phyloP scores from a whole-genome alignment of 2,113 vertebrate species.

The Ictidomys tridecemlineatus region DNA sequence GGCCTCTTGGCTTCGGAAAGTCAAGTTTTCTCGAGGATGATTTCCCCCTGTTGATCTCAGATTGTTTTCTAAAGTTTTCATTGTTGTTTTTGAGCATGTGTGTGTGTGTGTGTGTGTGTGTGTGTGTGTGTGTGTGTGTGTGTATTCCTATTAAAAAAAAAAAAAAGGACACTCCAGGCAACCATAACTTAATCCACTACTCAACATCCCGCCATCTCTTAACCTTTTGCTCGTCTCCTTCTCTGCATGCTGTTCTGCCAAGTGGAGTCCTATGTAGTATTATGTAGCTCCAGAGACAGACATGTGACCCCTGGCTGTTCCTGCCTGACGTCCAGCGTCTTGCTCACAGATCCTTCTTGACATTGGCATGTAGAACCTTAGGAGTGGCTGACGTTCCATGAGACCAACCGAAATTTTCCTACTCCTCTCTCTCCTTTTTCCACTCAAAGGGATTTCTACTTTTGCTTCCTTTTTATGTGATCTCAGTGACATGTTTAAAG shows the following conservation, averaged over 20 bases:
- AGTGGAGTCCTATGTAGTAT: fast-evolving
- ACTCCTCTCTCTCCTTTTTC: not conserved
- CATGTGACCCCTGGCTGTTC: not conserved
- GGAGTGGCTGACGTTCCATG: not conserved
- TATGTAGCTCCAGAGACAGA: not conserved
- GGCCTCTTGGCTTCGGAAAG: not conserved
- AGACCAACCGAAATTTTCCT: not conserved
- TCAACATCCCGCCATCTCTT: not conserved
- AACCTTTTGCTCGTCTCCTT: not conserved
- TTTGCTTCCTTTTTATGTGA: conserved; percentile 46
- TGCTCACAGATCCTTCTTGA: not conserved
- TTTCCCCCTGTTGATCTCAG: not conserved
- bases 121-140: not conserved
- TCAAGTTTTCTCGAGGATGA: not conserved
- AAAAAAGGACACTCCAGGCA: not conserved
- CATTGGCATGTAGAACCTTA: not conserved
- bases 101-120: too few species aligned
- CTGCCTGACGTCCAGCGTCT: not conserved
- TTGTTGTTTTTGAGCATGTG: not conserved
- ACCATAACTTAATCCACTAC: not conserved
- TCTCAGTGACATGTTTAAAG: not conserved
- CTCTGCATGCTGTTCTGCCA: not conserved
- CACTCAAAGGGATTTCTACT: not conserved
- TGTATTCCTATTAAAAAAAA: not conserved
- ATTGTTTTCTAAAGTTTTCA: not conserved